phyloP scores from a whole-genome alignment of 2,888 invertebrate genomes.

The Plagodis pulveraria region DNA sequence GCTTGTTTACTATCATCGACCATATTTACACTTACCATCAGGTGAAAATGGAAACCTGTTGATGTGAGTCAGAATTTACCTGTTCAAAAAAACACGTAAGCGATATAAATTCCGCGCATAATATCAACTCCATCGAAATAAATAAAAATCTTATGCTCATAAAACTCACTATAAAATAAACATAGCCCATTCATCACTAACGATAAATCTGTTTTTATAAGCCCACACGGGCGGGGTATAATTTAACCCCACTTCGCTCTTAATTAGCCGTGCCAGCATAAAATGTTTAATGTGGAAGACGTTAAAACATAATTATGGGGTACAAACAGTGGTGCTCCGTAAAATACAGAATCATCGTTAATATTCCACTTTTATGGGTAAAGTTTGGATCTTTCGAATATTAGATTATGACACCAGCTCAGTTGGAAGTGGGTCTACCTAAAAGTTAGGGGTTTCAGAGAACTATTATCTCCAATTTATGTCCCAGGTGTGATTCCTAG shows the following conservation, averaged over 20 bases:
- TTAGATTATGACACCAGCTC: background rate
- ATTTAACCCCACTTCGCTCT: constrained; percentile 37
- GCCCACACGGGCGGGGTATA: constrained; percentile 21
- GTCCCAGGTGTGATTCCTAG: too few relatives aligned
- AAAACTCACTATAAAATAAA: background rate
- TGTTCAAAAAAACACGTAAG: too few relatives aligned
- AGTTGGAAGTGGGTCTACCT: too few relatives aligned
- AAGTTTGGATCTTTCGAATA: constrained; percentile 8
- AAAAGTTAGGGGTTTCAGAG: too few relatives aligned
- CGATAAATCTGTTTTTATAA: constrained; percentile 27
- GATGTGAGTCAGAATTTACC: too few relatives aligned
- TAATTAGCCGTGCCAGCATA: constrained; percentile 46
- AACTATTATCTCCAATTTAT: too few relatives aligned
- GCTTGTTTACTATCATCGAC: too few relatives aligned
- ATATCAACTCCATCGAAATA: too few relatives aligned
- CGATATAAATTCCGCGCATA: too few relatives aligned
- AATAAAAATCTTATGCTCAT: background rate
- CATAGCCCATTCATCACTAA: constrained; percentile 4
- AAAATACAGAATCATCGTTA: constrained; percentile 18
- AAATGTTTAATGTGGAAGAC: constrained; percentile 50
- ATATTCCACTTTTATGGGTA: constrained; percentile 17
- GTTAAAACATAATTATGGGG: constrained; percentile 47
- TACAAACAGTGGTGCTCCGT: constrained; percentile 30
- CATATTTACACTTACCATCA: too few relatives aligned
- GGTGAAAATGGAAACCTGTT: too few relatives aligned